Evolutionary conservation across 2,888 invertebrate genomes (phyloP), one percentile per base, ranked within the genome.

Genomic region (Hirtodrosophila histrioides): DNA sequence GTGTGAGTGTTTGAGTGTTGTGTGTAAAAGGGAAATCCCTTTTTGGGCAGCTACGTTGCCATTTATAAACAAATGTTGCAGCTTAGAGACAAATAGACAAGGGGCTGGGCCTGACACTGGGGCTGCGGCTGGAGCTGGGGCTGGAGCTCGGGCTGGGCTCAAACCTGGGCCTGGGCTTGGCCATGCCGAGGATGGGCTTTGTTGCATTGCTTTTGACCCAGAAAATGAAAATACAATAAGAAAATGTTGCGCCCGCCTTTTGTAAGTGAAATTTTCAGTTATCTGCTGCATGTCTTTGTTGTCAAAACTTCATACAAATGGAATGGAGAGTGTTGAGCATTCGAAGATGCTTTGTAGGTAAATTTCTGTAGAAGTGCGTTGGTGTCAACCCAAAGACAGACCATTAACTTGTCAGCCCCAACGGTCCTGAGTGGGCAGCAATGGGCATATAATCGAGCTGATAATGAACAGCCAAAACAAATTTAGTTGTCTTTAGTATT

Each of bases 21-120:
- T 39, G 56, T 80, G 56, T 63, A 84, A 86, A 86, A 85, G 88
- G 88, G 88, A 88, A 88, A 86, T 74, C 82, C 86, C 85, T 79
- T 88, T 83, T 86, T 86, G 81, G 73, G 63, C 63, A 62, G 50
- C 64, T 51, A 51, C 63, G 62, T 45, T 49, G 65, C 76, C 72
- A 71, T 79, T 79, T 79, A 72, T 65, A 82, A 82, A 69, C 69
- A 78, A 75, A 72, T 69, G 87, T 49, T 60, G 55, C 79, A 67
- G 61, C 86, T 63, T 44, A 55, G 27, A 71, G 56, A 69, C 64
- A 75, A 78, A 77, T 73, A 80, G 77, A 61, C 55, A 67, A 65
- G 50, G 73, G 78, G 81, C 70, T 80, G 70, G 81, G 77, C 81
- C 41, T 53, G 35, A 53, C 37, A 43, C 35, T 53, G 50, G 24